Evolutionary conservation across 2,797 vertebrate species (phyloP).

Genomic region (Pseudomugil tenellus): DNA sequence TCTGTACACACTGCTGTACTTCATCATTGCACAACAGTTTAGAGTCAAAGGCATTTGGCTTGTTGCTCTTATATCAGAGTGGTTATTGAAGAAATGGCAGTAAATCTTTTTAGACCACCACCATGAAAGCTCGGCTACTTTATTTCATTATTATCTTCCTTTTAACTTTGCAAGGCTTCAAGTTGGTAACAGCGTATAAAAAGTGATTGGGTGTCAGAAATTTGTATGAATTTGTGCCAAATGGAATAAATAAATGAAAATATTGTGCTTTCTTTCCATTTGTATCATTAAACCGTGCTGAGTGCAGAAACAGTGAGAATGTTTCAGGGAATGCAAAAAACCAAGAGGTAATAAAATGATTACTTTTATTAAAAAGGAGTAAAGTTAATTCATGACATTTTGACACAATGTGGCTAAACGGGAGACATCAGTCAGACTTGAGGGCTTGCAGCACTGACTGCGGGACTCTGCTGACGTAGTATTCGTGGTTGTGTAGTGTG

Average conservation of each 20-base stretch:
- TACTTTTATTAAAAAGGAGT: no score
- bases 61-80: conserved; percentile 36
- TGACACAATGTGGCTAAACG: no score
- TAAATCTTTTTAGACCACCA: conserved; percentile 38
- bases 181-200: conserved; percentile 53
- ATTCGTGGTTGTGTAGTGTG: conserved; percentile 89
- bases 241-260: conserved; percentile 75
- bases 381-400: no score
- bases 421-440: conserved; percentile 50
- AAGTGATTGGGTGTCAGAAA: conserved; percentile 28
- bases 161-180: conserved; percentile 58
- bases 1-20: conserved; percentile 15
- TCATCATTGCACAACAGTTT: conserved; percentile 32
- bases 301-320: neutral
- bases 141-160: conserved; percentile 56
- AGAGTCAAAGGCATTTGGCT: conserved; percentile 26
- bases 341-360: no score
- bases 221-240: conserved; percentile 72
- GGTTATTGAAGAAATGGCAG: conserved; percentile 32
- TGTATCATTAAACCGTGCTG: neutral
- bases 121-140: conserved; percentile 51
- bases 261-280: conserved; percentile 33
- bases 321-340: conserved; percentile 2
- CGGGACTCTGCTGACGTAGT: conserved; percentile 90
- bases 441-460: conserved; percentile 87